Evolutionary conservation across 2,797 vertebrate species (phyloP).

Genomic region (Tenualosa thibaudeaui): DNA sequence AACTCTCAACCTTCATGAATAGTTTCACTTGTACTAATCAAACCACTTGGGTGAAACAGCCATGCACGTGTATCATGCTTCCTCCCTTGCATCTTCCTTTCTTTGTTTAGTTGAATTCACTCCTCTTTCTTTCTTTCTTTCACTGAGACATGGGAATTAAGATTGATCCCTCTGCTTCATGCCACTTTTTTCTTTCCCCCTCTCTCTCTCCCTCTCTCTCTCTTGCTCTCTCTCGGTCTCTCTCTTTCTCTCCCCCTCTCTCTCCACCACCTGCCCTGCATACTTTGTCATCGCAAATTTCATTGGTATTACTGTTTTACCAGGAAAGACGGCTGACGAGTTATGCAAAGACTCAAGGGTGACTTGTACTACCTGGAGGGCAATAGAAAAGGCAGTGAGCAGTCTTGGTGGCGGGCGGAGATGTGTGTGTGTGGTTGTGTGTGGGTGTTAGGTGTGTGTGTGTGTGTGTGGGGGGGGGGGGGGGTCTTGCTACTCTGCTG

Average conservation of each 20-base stretch:
- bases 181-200: too few relatives aligned
- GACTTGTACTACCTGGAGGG: slow-evolving; percentile 7
- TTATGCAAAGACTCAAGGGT: neutral
- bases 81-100: neutral
- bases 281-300: neutral
- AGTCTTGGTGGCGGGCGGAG: too few relatives aligned
- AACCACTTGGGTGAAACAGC: neutral
- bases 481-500: neutral
- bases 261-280: neutral
- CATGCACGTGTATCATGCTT: too few relatives aligned
- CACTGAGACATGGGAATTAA: too few relatives aligned
- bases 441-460: too few relatives aligned
- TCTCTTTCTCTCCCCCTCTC: too few relatives aligned
- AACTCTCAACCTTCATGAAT: neutral
- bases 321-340: neutral
- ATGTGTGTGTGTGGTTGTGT: too few relatives aligned
- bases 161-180: neutral
- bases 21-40: neutral
- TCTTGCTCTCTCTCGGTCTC: too few relatives aligned
- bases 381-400: neutral
- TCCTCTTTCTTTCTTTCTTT: neutral
- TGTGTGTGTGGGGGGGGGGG: too few relatives aligned
- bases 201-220: too few relatives aligned
- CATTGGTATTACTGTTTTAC: neutral
- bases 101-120: neutral